phyloP scores from a whole-genome alignment of 1,140 invertebrate species.

The Oedothorax gibbosus region DNA sequence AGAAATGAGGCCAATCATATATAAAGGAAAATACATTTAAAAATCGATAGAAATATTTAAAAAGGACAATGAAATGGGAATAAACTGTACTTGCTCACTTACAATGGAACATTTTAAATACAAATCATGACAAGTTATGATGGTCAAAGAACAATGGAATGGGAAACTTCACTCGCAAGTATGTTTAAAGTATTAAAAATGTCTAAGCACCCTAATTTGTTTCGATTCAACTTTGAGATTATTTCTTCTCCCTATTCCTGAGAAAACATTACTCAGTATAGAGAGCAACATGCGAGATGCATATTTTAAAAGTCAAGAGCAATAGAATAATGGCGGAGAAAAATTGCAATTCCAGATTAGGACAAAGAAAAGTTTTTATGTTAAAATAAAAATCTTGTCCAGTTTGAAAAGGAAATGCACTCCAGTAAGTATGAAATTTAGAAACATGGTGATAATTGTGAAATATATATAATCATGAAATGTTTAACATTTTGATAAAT shows the following conservation, averaged over 20 bases:
- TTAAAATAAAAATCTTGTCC: conserved; percentile 50
- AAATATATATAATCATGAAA: too few species aligned
- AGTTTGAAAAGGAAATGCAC: background rate
- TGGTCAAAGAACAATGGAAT: background rate
- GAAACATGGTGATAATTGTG: too few species aligned
- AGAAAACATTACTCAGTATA: background rate
- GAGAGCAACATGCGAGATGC: background rate
- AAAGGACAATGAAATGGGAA: conserved; percentile 51
- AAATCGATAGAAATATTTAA: conserved; percentile 60
- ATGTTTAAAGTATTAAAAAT: background rate
- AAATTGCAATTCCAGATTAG: background rate
- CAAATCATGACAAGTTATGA: conserved; percentile 38
- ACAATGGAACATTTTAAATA: conserved; percentile 45
- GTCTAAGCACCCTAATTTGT: conserved; percentile 8
- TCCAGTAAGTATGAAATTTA: background rate
- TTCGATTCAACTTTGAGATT: conserved; percentile 7
- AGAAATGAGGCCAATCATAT: background rate
- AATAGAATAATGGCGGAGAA: background rate
- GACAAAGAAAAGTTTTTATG: conserved; percentile 52
- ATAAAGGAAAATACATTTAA: conserved; percentile 59
- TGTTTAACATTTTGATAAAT: too few species aligned
- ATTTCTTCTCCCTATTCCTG: background rate
- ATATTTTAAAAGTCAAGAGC: background rate
- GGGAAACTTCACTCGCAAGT: background rate
- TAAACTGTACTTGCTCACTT: conserved; percentile 31